phyloP scores from a whole-genome alignment of 2,113 vertebrate genomes.

The Chrysemys picta region DNA sequence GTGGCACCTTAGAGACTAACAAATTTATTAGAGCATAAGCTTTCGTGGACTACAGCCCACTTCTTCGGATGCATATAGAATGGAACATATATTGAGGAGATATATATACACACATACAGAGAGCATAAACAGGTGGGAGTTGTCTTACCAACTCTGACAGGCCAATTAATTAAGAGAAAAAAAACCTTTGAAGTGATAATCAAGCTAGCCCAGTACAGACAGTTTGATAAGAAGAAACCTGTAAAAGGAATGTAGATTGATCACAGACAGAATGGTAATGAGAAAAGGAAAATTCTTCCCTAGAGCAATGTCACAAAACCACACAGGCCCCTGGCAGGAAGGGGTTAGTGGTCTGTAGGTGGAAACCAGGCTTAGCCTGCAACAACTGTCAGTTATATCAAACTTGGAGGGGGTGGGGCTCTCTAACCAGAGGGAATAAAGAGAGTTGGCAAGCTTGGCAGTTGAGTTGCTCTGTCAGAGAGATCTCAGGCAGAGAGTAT shows the following conservation, averaged over 20 bases:
- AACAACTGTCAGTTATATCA: background rate
- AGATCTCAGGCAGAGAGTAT: fast-evolving
- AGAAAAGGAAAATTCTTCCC: background rate
- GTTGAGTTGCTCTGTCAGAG: fast-evolving
- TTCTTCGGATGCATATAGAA: too few relatives aligned
- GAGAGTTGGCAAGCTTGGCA: background rate
- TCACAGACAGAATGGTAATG: background rate
- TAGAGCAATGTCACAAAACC: background rate
- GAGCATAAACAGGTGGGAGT: too few relatives aligned
- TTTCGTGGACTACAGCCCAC: too few relatives aligned
- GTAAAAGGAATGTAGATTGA: background rate
- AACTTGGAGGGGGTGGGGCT: background rate
- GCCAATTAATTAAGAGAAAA: too few relatives aligned
- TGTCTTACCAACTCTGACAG: too few relatives aligned
- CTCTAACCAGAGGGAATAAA: background rate
- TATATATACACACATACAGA: too few relatives aligned
- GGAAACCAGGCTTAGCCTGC: background rate
- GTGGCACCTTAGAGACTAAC: too few relatives aligned
- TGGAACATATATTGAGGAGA: too few relatives aligned
- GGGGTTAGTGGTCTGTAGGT: background rate
- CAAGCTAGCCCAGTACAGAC: too few relatives aligned
- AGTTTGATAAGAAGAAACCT: too few relatives aligned
- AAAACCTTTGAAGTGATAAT: too few relatives aligned
- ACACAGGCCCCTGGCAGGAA: background rate
- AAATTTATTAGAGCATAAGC: too few relatives aligned